Base-by-base conservation (phyloP, 2,797 vertebrate genomes). In the Steatocranus sp. region DNA sequence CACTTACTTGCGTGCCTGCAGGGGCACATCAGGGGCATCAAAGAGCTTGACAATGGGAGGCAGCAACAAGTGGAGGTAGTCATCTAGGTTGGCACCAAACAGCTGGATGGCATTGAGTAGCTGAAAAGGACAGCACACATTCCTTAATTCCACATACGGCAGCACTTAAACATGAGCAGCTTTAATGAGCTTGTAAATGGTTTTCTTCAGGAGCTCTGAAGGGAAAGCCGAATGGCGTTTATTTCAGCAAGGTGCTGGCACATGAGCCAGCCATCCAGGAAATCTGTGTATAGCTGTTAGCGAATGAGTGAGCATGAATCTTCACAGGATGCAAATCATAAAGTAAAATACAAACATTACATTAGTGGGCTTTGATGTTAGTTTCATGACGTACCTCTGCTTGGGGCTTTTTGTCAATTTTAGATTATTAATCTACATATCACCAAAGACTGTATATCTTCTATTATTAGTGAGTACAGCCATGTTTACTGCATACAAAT, bases 31-130 rank as follows among this genome's bases (percentile, higher is more conserved):
- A 0, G 97, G 94, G 36, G 98, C 98, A 91, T 99, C 99, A 86
- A 99, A 99, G 0, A 99, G 94, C 91, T 99, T 99, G 79, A 99
- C 98, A 46, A 99, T 98, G 6, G 99, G 99, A 80, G 99, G 99
- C 91, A 99, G 93, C 70, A 99, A 88, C 90, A 99, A 94, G 89
- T 99, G 99, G 75, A 99, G 96, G 91, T 99, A 99, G 95, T 99
- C 99, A 3, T 99, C 99, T 82, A 99, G 93, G 93, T 99, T 99
- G 85, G 99, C 98, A 41, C 99, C 99, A 82, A 99, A 99, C 85
- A 98, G 96, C 94, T 99, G 99, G 93, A 99, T 99, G 0, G 99
- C 98, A 34, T 98, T 97, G 82, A 99, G 91, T 4, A 99, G 89
- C 99, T 99, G 93, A 3, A 91, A 88, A 79, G 53, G 25, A 80